Evolutionary conservation across 2,797 vertebrate species (phyloP).

Genomic region (Cossypha niveicapilla): DNA sequence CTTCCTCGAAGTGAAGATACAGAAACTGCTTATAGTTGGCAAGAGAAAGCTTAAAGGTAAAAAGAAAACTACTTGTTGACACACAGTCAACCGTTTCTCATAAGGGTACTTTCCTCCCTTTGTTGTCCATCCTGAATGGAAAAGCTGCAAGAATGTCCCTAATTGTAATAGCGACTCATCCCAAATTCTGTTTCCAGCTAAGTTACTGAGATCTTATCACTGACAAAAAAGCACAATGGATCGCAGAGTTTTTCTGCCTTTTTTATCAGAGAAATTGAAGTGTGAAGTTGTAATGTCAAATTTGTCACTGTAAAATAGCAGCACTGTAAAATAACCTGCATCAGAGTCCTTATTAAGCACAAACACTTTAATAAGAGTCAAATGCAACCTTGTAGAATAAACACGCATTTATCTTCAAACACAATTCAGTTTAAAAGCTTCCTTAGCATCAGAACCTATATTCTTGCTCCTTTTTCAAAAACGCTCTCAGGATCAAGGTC

Average conservation of each 20-base stretch:
- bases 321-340: neutral
- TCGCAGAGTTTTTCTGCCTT: neutral
- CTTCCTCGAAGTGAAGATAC: neutral
- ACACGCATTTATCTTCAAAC: neutral
- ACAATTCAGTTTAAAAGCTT: neutral
- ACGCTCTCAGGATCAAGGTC: neutral
- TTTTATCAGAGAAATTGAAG: neutral
- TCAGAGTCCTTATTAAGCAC: neutral
- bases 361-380: neutral
- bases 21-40: neutral
- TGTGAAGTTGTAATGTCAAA: neutral
- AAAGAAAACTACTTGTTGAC: neutral
- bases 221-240: neutral
- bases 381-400: neutral
- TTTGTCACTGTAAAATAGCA: neutral
- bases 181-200: neutral
- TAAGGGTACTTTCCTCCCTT: neutral
- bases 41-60: neutral
- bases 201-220: neutral
- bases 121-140: neutral
- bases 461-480: neutral
- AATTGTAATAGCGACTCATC: neutral
- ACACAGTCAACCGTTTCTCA: neutral
- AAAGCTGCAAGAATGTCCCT: neutral
- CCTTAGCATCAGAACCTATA: neutral